Evolutionary conservation across 2,113 vertebrate genomes (phyloP).

Genomic region (Gobius niger): DNA sequence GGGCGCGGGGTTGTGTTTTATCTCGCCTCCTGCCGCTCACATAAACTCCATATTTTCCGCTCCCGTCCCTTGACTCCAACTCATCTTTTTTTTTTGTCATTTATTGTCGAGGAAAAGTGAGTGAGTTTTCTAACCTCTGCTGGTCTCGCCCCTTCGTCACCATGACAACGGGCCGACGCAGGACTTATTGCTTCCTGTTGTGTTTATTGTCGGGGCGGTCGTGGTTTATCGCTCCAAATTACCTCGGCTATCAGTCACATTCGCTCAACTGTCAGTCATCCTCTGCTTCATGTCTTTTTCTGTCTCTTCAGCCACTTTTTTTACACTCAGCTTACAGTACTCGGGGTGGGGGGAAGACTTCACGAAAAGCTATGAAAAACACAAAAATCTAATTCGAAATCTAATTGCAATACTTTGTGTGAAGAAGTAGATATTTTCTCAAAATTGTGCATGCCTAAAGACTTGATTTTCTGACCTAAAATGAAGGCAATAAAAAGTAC

Average conservation of each 20-base stretch:
- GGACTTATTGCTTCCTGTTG: slow-evolving; percentile 53
- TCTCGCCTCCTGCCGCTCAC: slow-evolving; percentile 15
- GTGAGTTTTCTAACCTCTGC: slow-evolving; percentile 49
- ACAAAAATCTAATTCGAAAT: no score
- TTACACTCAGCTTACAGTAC: neutral
- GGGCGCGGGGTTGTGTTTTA: slow-evolving; percentile 19
- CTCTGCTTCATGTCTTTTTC: slow-evolving; percentile 6
- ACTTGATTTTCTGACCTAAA: no score
- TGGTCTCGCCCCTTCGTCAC: slow-evolving; percentile 38
- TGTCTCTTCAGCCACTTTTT: neutral
- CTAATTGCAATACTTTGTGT: no score
- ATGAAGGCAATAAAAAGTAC: no score
- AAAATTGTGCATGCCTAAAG: no score
- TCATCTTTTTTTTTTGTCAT: slow-evolving; percentile 25
- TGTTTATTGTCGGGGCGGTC: slow-evolving; percentile 46
- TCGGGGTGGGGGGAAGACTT: neutral
- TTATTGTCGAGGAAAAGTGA: slow-evolving; percentile 50
- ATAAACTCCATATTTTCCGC: slow-evolving; percentile 46
- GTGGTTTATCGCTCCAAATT: slow-evolving; percentile 38
- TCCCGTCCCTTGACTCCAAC: slow-evolving; percentile 43
- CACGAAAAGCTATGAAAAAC: no score
- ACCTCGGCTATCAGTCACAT: slow-evolving; percentile 51
- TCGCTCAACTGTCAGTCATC: slow-evolving; percentile 14
- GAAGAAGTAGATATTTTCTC: no score
- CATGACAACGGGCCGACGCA: slow-evolving; percentile 35